These are phyloP conservation scores for Philypnodon macrostomus DNA, from an alignment of 2,797 vertebrate genomes.

Conservation along the genomic window DNA sequence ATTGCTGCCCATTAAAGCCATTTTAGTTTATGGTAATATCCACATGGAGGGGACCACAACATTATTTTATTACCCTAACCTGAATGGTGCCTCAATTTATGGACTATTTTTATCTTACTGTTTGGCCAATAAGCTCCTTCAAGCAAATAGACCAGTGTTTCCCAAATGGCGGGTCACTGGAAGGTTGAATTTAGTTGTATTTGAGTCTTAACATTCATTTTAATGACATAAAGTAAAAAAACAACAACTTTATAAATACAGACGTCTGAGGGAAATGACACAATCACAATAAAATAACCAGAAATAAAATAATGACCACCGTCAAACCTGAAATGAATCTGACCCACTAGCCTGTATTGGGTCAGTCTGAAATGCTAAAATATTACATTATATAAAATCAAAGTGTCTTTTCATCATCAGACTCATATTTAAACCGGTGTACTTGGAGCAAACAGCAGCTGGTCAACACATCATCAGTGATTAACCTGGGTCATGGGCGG, in stretches of 20 bases:
- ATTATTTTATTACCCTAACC: conserved; percentile 5
- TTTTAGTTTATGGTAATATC: conserved; percentile 44
- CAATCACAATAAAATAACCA: no score
- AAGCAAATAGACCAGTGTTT: not conserved
- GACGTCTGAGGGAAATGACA: no score
- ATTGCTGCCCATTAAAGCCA: conserved; percentile 46
- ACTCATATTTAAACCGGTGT: not conserved
- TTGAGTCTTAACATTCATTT: no score
- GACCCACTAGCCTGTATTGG: no score
- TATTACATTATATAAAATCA: not conserved
- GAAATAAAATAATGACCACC: no score
- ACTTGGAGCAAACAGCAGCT: conserved; percentile 8
- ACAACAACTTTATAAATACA: no score
- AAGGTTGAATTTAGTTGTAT: no score
- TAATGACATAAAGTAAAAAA: no score
- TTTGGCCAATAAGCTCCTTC: not conserved
- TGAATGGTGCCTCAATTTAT: conserved; percentile 5
- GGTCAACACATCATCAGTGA: conserved; percentile 6
- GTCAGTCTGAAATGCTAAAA: not conserved
- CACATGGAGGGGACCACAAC: conserved; percentile 5
- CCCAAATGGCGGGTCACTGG: no score
- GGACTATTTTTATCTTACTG: not conserved
- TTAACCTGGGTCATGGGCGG: conserved; percentile 9
- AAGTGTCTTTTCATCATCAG: not conserved
- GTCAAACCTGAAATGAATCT: no score